These are phyloP conservation scores for Rhadina sibilatrix DNA, from an alignment of 2,113 vertebrate genomes.

Conservation along the genomic window DNA sequence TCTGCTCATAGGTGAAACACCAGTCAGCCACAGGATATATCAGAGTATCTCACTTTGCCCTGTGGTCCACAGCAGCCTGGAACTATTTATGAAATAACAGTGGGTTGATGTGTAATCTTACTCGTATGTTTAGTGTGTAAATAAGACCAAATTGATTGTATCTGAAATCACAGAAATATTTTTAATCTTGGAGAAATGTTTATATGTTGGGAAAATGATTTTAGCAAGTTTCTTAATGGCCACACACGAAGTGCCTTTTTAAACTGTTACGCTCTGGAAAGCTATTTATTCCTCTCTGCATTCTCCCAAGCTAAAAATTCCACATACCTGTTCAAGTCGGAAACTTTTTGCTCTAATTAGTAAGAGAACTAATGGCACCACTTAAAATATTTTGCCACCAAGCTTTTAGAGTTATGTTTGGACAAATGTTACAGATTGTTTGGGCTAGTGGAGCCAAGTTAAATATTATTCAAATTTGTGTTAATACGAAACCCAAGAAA, in stretches of 20 bases:
- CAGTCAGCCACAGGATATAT: background rate
- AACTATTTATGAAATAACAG: background rate
- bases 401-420: conserved; percentile 9
- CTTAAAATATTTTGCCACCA: conserved; percentile 27
- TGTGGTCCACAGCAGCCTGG: background rate
- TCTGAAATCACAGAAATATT: background rate
- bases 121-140: background rate
- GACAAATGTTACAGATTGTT: conserved; percentile 36
- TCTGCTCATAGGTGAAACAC: background rate
- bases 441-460: conserved; percentile 25
- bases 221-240: background rate
- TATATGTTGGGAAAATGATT: background rate
- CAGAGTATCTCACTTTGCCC: background rate
- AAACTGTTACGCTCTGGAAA: background rate
- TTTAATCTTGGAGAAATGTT: background rate
- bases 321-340: background rate
- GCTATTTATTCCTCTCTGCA: background rate
- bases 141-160: background rate
- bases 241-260: background rate
- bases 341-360: conserved; percentile 21
- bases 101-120: background rate
- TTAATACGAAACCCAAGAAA: conserved; percentile 30
- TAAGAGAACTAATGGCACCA: background rate
- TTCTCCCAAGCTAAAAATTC: background rate
- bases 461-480: conserved; percentile 46